Conservation (phyloP, 2,113 vertebrate species). For the Microtus pennsylvanicus region DNA sequence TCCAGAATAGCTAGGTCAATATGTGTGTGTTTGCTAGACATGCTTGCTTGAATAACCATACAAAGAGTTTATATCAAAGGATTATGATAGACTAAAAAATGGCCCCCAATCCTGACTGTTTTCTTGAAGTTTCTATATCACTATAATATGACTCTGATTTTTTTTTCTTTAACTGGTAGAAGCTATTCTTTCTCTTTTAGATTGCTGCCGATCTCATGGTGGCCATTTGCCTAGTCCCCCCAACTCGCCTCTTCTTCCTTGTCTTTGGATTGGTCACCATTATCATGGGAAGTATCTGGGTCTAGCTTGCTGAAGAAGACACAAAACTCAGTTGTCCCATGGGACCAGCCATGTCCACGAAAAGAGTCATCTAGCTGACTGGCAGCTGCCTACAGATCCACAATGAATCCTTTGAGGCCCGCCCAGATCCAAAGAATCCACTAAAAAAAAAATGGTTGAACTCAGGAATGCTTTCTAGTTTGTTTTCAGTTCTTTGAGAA, state of each 20-base stretch:
- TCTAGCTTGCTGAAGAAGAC: not conserved
- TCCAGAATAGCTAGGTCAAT: not conserved
- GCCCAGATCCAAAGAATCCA: not conserved
- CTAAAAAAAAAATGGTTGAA: not conserved
- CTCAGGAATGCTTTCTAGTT: not conserved
- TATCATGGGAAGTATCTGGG: not conserved
- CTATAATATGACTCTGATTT: not conserved
- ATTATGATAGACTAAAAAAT: too few relatives aligned
- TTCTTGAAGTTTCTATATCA: too few relatives aligned
- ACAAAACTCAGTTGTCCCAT: not conserved
- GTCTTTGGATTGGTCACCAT: not conserved
- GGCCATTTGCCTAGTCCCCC: not conserved
- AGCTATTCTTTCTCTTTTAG: not conserved
- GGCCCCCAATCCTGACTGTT: too few relatives aligned
- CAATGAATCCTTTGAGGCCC: not conserved
- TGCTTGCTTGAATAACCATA: not conserved
- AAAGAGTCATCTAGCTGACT: not conserved
- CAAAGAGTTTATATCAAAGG: not conserved
- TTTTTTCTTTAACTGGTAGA: not conserved
- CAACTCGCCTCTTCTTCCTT: not conserved
- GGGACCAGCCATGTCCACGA: not conserved
- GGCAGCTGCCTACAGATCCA: not conserved
- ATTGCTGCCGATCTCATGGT: not conserved
- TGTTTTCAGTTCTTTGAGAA: not conserved
- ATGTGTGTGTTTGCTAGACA: not conserved